phyloP scores from a whole-genome alignment of 2,797 vertebrate genomes.

The Pelochelys cantorii region DNA sequence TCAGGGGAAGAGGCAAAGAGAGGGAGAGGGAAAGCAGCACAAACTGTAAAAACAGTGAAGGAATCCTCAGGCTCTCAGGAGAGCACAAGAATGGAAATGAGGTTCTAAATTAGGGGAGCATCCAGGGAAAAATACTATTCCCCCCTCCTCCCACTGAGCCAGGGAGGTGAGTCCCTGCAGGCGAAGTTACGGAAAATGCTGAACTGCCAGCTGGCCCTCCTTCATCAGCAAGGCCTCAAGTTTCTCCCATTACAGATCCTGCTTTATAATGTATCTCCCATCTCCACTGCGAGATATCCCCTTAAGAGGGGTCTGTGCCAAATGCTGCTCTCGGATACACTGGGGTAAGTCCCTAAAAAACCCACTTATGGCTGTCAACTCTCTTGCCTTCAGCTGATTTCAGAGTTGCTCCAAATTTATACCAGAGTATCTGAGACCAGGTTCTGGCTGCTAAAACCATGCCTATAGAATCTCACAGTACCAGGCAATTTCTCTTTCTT shows the following conservation, averaged over 20 bases:
- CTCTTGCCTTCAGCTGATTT: not conserved
- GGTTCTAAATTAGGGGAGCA: not conserved
- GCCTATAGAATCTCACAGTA: not conserved
- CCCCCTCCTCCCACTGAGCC: not conserved
- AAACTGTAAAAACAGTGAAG: constrained; percentile 57
- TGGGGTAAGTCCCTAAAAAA: rapidly evolving
- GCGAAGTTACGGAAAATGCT: not conserved
- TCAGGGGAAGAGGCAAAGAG: constrained; percentile 45
- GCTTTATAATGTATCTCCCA: not conserved
- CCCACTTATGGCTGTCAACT: rapidly evolving
- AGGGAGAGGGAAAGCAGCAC: not conserved
- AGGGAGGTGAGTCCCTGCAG: not conserved
- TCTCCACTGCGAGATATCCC: not conserved
- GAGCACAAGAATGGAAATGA: constrained; percentile 35
- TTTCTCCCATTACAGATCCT: not conserved
- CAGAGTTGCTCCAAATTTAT: not conserved
- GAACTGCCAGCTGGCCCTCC: rapidly evolving
- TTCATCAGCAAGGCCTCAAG: not conserved
- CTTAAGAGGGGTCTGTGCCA: not conserved
- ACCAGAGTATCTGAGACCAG: not conserved
- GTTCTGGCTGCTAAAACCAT: not conserved
- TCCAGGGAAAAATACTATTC: constrained; percentile 31
- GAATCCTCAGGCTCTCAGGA: not conserved
- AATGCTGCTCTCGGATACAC: rapidly evolving
- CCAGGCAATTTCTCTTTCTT: not conserved